These are phyloP conservation scores for Chloroceryle amazona DNA, from an alignment of 2,797 vertebrate genomes.

Conservation along the genomic window DNA sequence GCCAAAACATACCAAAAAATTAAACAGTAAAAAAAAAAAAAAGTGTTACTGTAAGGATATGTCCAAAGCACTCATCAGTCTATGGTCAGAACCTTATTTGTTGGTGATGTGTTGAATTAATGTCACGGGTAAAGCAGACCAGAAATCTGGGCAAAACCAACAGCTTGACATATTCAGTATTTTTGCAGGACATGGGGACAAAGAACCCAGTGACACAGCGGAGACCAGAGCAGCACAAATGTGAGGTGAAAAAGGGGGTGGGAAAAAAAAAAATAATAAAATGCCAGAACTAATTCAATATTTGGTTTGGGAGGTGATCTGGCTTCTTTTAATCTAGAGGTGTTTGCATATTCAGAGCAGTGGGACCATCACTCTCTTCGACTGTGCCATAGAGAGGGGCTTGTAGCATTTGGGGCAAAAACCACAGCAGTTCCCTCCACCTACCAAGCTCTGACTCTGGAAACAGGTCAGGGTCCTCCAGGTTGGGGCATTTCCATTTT, in stretches of 20 bases:
- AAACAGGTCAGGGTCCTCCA: not conserved
- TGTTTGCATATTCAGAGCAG: slow-evolving; percentile 30
- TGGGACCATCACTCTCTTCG: slow-evolving; percentile 34
- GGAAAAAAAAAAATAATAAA: not conserved
- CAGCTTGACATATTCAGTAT: not conserved
- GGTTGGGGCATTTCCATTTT: not conserved
- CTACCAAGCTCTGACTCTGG: not conserved
- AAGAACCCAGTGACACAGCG: slow-evolving; percentile 41
- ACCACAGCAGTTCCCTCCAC: not conserved
- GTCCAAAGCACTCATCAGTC: not conserved
- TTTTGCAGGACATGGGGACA: not conserved
- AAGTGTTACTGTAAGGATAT: not conserved
- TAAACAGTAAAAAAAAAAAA: not conserved
- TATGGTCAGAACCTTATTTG: not conserved
- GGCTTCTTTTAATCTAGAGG: slow-evolving; percentile 45
- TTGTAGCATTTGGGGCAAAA: not conserved
- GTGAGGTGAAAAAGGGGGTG: slow-evolving; percentile 24
- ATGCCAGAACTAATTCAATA: slow-evolving; percentile 26
- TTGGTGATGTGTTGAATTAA: not conserved
- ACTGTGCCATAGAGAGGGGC: slow-evolving; percentile 10
- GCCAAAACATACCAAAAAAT: not conserved
- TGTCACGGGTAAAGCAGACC: not conserved
- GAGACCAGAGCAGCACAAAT: slow-evolving; percentile 12
- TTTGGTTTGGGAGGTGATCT: slow-evolving; percentile 65
- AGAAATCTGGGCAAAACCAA: not conserved